phyloP scores from a whole-genome alignment of 2,113 vertebrate genomes.

The Canis aureus region DNA sequence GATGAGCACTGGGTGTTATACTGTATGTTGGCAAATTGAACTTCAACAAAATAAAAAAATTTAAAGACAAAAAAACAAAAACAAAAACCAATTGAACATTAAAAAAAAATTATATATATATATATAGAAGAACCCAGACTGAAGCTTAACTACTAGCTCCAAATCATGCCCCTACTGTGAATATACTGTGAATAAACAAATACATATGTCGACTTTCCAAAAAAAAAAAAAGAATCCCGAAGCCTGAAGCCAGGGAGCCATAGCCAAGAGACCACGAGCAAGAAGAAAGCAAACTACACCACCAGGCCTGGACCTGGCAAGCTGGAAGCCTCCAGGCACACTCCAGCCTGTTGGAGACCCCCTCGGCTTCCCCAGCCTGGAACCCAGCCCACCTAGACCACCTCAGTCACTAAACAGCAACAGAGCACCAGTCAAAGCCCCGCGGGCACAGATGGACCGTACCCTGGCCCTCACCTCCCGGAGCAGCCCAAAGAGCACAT shows the following conservation, averaged over 20 bases:
- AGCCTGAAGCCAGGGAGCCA: neutral
- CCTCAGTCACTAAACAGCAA: neutral
- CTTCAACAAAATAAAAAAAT: no score
- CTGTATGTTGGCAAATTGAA: no score
- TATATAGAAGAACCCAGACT: no score
- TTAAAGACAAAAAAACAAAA: no score
- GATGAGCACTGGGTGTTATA: no score
- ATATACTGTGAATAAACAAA: no score
- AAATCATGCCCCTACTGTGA: no score
- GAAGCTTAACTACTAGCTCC: no score
- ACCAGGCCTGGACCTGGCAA: neutral
- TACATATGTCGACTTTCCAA: no score
- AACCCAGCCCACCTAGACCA: neutral
- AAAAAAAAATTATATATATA: no score
- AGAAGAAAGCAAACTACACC: neutral
- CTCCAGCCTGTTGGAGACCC: neutral
- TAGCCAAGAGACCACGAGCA: accelerated
- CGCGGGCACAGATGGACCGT: accelerated
- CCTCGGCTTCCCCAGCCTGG: neutral
- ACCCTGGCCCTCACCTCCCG: conserved; percentile 91
- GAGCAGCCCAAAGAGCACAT: conserved; percentile 98
- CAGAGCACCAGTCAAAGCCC: neutral
- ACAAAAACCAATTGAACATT: no score
- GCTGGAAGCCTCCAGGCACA: neutral
- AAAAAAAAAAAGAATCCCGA: neutral